These are phyloP conservation scores for Takifugu bimaculatus DNA, from an alignment of 2,113 vertebrate genomes.

Conservation along the genomic window DNA sequence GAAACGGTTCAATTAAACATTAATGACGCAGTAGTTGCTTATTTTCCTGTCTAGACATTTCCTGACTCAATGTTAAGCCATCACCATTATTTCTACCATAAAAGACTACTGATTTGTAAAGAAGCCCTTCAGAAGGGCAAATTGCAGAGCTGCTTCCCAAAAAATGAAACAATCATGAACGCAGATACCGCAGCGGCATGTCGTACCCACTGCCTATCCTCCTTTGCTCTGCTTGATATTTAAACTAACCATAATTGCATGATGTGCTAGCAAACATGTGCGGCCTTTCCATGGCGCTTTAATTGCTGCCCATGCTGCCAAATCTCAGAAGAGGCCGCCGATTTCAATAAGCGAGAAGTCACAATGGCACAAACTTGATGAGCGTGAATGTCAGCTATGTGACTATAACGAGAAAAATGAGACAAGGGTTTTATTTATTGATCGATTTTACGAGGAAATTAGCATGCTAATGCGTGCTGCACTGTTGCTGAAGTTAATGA, in stretches of 20 bases:
- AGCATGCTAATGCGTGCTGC: constrained; percentile 15
- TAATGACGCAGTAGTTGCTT: too few relatives aligned
- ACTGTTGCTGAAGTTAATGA: constrained; percentile 38
- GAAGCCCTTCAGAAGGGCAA: constrained; percentile 8
- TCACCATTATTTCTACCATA: constrained; percentile 16
- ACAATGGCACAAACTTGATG: constrained; percentile 16
- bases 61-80: constrained; percentile 1
- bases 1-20: neutral
- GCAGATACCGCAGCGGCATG: constrained; percentile 31
- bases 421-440: too few relatives aligned
- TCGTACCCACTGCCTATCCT: constrained; percentile 37
- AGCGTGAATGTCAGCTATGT: neutral
- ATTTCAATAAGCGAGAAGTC: constrained; percentile 33
- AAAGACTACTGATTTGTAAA: neutral
- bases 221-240: constrained; percentile 54
- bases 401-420: too few relatives aligned
- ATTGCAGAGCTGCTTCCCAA: constrained; percentile 3
- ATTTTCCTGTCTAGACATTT: constrained; percentile 22
- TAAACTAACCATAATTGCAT: constrained; percentile 67
- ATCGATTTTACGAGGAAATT: constrained; percentile 5
- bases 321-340: constrained; percentile 43
- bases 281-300: constrained; percentile 49
- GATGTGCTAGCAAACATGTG: constrained; percentile 64
- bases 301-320: constrained; percentile 62
- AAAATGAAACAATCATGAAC: constrained; percentile 35